Evolutionary conservation across 2,113 vertebrate species (phyloP), one percentile per base, ranked within the genome.

Genomic region (Saiga tatarica): DNA sequence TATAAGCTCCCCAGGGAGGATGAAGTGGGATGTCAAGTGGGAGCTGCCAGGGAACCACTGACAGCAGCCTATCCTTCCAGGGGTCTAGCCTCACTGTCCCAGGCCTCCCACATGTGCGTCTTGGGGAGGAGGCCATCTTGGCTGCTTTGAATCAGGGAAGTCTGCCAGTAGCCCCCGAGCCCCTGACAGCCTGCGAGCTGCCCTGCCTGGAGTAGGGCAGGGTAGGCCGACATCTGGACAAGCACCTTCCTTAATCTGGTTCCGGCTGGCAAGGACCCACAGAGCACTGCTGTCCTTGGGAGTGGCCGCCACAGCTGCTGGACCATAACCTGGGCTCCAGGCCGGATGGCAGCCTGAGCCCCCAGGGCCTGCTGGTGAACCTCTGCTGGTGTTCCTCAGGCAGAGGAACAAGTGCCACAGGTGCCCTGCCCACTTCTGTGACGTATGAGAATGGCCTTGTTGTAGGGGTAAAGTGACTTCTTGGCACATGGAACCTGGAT

Each of bases 381-480:
- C 60, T 83, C 45, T 10, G 39, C 83, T 85, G n/a, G n/a, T n/a
- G n/a, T n/a, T n/a, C n/a, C n/a, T n/a, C 2, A 64, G 64, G 82
- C 59, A 93, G 60, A 45, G 12, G 19, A 97, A 92, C 74, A 90
- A 10, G 45, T 30, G 94, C 97, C 98, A 94, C 90, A 79, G 74
- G 92, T n/a, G 53, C 95, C 93, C 81, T 94, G 93, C 89, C n/a
- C 33, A 67, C 64, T 67, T 47, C 82, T 67, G 42, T 59, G 30
- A 50, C 79, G 2, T 50, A 62, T 0, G 4, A 96, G 81, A 64
- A 26, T 87, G 95, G 91, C 94, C 97, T 96, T 94, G 17, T 82
- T 98, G 97, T 85, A 96, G 97, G 97, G 98, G 97, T 96, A 94
- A 98, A 98, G 97, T 97, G 96, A 97, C 97, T 98, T 98, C 97